Evolutionary conservation across 1,140 invertebrate species (phyloP).

Genomic region (Pantala flavescens): DNA sequence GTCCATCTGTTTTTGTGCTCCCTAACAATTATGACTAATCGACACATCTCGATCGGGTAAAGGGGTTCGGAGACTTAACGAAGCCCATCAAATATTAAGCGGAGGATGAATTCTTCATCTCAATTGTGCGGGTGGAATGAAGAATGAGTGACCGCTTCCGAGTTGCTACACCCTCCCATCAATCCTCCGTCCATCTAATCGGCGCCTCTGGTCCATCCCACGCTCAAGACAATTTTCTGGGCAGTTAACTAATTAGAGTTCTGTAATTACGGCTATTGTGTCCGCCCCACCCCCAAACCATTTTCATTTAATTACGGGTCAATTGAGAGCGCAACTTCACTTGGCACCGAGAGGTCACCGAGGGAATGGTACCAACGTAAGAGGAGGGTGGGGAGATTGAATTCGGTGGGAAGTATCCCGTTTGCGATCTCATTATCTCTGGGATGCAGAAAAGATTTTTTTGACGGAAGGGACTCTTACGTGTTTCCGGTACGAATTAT

Average conservation of each 20-base stretch:
- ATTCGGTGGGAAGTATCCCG: neutral
- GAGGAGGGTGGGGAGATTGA: neutral
- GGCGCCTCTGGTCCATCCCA: neutral
- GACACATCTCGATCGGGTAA: no score
- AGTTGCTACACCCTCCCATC: neutral
- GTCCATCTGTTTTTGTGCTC: no score
- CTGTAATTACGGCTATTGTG: conserved; percentile 1
- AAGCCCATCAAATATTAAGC: no score
- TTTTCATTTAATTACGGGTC: conserved; percentile 7
- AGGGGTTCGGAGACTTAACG: no score
- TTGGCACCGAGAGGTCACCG: neutral
- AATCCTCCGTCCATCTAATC: neutral
- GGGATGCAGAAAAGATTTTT: no score
- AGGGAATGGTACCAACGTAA: neutral
- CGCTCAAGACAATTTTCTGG: neutral
- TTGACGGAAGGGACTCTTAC: no score
- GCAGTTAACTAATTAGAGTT: conserved; percentile 2
- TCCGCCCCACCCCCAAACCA: neutral
- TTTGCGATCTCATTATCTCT: no score
- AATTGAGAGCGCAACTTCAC: neutral
- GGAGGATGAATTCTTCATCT: no score
- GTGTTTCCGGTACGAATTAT: no score
- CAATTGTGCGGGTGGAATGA: no score
- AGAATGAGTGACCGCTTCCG: no score
- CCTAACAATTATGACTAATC: no score